A percentile compares a stretch with the other conserved stretches of the same genome.
Conservation (phyloP, 2,797 vertebrate genomes). For the Falco cherrug region DNA sequence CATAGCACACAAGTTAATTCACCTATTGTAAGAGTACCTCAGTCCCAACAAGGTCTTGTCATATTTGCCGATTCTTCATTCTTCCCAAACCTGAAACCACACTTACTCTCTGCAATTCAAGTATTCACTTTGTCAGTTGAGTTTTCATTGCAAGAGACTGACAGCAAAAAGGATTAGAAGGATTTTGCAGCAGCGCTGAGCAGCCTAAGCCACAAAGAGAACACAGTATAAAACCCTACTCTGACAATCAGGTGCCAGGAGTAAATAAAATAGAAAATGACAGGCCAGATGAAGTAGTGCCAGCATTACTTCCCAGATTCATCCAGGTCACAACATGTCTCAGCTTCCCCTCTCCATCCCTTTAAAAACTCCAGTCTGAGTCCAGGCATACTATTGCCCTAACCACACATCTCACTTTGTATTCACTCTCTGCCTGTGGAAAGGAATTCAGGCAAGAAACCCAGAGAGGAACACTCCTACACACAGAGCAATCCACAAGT, state of each 20-base stretch:
- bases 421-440: not conserved
- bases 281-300: not conserved
- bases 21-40: not conserved
- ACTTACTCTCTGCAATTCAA: not conserved
- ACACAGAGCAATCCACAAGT: not conserved
- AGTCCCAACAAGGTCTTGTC: not conserved
- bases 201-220: constrained; percentile 1
- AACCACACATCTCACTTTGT: not conserved
- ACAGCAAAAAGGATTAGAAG: constrained; percentile 28
- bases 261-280: constrained; percentile 25
- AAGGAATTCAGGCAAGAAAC: not conserved
- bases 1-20: not conserved
- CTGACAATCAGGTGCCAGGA: not conserved
- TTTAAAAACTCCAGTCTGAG: not conserved
- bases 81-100: not conserved
- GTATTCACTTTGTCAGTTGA: not conserved
- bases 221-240: not conserved
- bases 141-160: not conserved
- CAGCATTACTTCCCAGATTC: not conserved
- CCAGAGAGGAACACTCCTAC: not conserved
- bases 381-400: not conserved
- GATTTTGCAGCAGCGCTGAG: constrained; percentile 10
- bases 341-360: not conserved
- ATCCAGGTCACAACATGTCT: not conserved
- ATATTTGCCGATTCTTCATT: not conserved